A percentile compares a stretch with the other conserved stretches of the same genome.
Conservation (phyloP, 2,113 vertebrate species). For the Anas platyrhynchos region DNA sequence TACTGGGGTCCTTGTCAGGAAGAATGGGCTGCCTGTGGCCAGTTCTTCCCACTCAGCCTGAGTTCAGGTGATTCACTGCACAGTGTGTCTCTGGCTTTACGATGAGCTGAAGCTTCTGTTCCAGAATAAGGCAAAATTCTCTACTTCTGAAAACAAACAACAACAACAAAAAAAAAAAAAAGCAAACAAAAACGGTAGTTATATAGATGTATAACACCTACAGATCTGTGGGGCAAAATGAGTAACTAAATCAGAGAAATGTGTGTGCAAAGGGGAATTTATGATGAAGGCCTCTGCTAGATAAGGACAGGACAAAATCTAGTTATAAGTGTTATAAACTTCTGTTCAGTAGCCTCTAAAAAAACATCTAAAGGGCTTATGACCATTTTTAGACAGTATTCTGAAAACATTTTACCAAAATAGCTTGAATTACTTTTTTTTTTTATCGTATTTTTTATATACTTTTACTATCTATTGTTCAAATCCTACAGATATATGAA, state of each 20-base stretch:
- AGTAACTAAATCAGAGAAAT: not conserved
- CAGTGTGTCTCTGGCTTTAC: not conserved
- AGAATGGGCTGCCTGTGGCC: fast-evolving
- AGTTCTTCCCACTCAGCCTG: fast-evolving
- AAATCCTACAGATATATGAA: not conserved
- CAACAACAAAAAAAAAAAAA: not conserved
- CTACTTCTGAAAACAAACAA: not conserved
- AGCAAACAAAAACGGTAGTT: not conserved
- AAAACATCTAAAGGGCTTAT: not conserved
- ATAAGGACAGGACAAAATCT: not conserved
- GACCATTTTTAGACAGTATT: not conserved
- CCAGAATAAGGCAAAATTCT: not conserved
- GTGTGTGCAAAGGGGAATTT: not conserved
- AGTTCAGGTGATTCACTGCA: not conserved
- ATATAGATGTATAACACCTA: fast-evolving
- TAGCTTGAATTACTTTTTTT: not conserved
- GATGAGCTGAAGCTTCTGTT: not conserved
- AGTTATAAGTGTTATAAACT: not conserved
- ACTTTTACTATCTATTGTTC: not conserved
- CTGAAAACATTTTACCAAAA: not conserved
- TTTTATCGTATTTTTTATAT: not conserved
- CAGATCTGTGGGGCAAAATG: not conserved
- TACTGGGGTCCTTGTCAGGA: not conserved
- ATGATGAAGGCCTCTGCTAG: not conserved
- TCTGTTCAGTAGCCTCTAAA: not conserved